phyloP scores from a whole-genome alignment of 2,113 vertebrate species.

The Bos taurus region DNA sequence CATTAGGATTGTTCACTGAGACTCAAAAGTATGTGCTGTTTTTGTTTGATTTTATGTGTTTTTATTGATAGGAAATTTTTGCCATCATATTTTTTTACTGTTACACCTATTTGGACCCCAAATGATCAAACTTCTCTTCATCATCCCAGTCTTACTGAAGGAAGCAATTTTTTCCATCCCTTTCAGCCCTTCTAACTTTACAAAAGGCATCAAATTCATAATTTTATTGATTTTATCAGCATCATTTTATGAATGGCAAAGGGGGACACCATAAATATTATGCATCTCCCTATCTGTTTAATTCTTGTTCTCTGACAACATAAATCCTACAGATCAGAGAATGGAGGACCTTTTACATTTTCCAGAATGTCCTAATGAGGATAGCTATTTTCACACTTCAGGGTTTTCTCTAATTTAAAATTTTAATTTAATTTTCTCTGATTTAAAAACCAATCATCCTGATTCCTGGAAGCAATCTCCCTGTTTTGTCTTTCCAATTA shows the following conservation, averaged over 20 bases:
- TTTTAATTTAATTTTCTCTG: neutral
- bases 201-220: neutral
- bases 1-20: neutral
- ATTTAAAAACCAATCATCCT: neutral
- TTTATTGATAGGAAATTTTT: neutral
- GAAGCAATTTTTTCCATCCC: neutral
- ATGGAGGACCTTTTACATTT: conserved; percentile 23
- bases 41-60: neutral
- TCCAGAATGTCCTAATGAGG: conserved; percentile 33
- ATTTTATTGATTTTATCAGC: conserved; percentile 18
- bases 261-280: conserved; percentile 46
- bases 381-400: conserved; percentile 30
- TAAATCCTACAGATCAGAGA: neutral
- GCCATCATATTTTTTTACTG: neutral
- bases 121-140: neutral
- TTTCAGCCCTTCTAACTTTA: neutral
- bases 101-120: neutral
- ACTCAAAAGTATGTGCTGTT: neutral
- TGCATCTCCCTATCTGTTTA: conserved; percentile 41
- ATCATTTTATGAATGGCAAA: neutral
- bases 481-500: conserved; percentile 1
- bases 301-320: conserved; percentile 5
- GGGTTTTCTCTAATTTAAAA: neutral
- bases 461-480: neutral
- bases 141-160: neutral